Base-by-base conservation (phyloP, 2,113 vertebrate genomes). In the Regulus satrapa region DNA sequence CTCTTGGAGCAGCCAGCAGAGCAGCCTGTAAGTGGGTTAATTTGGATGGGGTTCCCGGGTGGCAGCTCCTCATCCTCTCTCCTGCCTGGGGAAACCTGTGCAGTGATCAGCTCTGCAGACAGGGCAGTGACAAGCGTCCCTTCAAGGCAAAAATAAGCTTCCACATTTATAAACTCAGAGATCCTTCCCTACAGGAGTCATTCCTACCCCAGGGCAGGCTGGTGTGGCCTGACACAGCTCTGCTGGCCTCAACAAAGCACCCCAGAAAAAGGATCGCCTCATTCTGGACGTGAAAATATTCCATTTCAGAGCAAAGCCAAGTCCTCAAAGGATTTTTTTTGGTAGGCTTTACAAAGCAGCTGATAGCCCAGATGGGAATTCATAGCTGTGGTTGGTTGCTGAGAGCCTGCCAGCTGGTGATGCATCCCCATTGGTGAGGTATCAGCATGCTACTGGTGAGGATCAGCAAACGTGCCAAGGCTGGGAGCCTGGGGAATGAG, bases 311-410 rank as follows among this genome's bases (percentile, higher is more conserved):
- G n/a, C 41, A 77, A 88, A 92, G 18, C 38, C 51, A 43, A 79
- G 29, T 8, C 38, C 62, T 20, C 48, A 12, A 18, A 69, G 66
- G 78, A 29, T 45, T 92, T 89, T 92, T 89, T 87, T 51, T 73
- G 18, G 19, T 94, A 40, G 63, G 75, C 23, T 83, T 43, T 63
- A 55, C 36, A 46, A 59, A 90, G 59, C 75, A 91, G 87, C 80
- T 91, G 80, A 87, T 75, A 71, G 69, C 61, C 87, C 95, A 94
- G 89, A 91, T 91, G 76, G 93, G 87, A 81, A 79, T 67, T 75
- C 23, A 10, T 77, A 67, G 61, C 68, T 78, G 73, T 77, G 73
- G 87, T 54, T 94, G 89, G 86, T 46, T 86, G 72, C 79, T 85
- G 83, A 88, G 75, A 62, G 63, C 68, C 83, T 92, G 79, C 83